Evolutionary conservation across 2,888 invertebrate species (phyloP).

Genomic region (Epinotia demarniana): DNA sequence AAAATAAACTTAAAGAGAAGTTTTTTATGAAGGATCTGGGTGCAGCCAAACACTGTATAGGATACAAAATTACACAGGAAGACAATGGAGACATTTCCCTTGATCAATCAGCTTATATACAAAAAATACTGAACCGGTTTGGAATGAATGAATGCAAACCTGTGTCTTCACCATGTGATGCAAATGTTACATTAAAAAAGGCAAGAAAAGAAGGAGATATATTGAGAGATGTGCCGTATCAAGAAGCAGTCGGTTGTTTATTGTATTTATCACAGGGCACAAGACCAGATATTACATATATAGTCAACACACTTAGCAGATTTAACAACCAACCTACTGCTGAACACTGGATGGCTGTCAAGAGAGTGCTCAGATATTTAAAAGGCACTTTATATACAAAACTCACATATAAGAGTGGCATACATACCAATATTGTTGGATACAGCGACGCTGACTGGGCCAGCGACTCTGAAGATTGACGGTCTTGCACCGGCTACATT

Average conservation of each 20-base stretch:
- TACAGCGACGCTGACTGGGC: conserved; percentile 55
- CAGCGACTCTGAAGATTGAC: background rate
- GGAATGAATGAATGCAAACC: conserved; percentile 47
- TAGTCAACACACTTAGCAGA: conserved; percentile 48
- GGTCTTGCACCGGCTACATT: conserved; percentile 50
- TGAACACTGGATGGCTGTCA: conserved; percentile 41
- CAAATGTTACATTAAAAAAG: conserved; percentile 39
- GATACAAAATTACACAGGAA: conserved; percentile 46
- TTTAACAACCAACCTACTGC: conserved; percentile 45
- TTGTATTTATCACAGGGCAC: conserved; percentile 49
- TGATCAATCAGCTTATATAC: background rate
- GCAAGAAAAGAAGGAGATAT: background rate
- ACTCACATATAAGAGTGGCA: conserved; percentile 42
- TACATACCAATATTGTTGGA: conserved; percentile 37
- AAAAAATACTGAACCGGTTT: conserved; percentile 29
- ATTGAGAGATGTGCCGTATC: conserved; percentile 41
- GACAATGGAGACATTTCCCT: conserved; percentile 39
- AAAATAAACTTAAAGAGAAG: too few species aligned
- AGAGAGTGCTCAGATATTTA: conserved; percentile 44
- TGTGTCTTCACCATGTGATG: conserved; percentile 44
- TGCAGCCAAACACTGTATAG: conserved; percentile 34
- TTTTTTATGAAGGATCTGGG: conserved; percentile 45
- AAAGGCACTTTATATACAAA: conserved; percentile 43
- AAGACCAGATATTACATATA: conserved; percentile 50
- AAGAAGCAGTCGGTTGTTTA: conserved; percentile 48